These are phyloP conservation scores for Melopsittacus undulatus DNA, from an alignment of 2,797 vertebrate species.

Conservation along the genomic window DNA sequence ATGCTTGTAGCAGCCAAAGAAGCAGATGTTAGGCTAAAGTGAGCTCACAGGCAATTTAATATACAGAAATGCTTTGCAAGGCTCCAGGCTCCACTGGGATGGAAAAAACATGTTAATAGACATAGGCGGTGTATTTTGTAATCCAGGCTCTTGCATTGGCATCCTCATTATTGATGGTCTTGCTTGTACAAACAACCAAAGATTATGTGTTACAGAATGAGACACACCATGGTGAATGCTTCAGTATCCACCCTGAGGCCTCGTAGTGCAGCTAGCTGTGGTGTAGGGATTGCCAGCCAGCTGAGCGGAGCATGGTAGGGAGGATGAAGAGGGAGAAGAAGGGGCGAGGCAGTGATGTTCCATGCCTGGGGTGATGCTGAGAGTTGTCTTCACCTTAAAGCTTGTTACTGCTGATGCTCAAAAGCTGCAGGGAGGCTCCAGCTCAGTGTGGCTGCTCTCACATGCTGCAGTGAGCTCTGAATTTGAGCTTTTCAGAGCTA, in stretches of 20 bases:
- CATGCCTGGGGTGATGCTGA: background rate
- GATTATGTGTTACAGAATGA: background rate
- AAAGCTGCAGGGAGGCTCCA: background rate
- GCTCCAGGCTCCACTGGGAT: background rate
- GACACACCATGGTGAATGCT: background rate
- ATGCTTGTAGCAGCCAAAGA: background rate
- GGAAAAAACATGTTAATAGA: background rate
- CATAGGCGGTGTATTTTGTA: background rate
- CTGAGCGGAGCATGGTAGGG: background rate
- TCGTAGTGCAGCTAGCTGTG: background rate
- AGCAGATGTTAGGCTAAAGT: background rate
- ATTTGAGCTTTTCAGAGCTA: background rate
- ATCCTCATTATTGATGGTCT: background rate
- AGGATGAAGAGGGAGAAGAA: background rate
- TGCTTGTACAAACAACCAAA: background rate
- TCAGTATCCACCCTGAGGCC: background rate
- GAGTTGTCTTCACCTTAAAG: background rate
- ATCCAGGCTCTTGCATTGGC: background rate
- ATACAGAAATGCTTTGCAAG: background rate
- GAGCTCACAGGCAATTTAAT: background rate
- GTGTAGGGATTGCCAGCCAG: background rate
- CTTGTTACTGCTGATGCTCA: background rate
- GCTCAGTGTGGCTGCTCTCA: background rate
- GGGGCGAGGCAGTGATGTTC: background rate
- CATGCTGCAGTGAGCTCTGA: accelerated